phyloP scores from a whole-genome alignment of 2,888 invertebrate genomes.

The Tipula confusa region DNA sequence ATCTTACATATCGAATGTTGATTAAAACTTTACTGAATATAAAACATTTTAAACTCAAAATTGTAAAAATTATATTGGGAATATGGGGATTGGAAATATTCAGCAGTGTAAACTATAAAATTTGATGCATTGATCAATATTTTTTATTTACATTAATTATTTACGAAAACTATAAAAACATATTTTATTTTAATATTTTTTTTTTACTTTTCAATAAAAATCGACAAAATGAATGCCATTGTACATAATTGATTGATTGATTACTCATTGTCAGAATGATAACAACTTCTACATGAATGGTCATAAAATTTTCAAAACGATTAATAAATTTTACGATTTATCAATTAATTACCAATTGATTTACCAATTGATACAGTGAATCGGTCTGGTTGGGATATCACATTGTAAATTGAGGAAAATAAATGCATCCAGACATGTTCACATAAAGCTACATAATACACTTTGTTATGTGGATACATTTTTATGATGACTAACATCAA shows the following conservation, averaged over 20 bases:
- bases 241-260: neutral
- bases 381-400: neutral
- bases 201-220: neutral
- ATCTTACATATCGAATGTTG: too few species aligned
- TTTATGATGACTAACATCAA: slow-evolving; percentile 1
- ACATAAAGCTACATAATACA: neutral
- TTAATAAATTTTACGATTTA: neutral
- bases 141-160: too few species aligned
- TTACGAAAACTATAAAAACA: too few species aligned
- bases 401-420: neutral
- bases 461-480: neutral
- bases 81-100: neutral
- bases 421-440: neutral
- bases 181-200: neutral
- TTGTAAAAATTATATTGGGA: neutral
- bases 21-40: too few species aligned
- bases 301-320: neutral
- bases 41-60: too few species aligned
- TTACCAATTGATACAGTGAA: too few species aligned
- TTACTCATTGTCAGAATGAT: neutral
- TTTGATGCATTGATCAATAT: too few species aligned
- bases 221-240: too few species aligned
- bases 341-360: neutral
- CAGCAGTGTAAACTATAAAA: neutral
- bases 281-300: too few species aligned